Evolutionary conservation across 2,113 vertebrate genomes (phyloP).

Genomic region (Gavialis gangeticus): DNA sequence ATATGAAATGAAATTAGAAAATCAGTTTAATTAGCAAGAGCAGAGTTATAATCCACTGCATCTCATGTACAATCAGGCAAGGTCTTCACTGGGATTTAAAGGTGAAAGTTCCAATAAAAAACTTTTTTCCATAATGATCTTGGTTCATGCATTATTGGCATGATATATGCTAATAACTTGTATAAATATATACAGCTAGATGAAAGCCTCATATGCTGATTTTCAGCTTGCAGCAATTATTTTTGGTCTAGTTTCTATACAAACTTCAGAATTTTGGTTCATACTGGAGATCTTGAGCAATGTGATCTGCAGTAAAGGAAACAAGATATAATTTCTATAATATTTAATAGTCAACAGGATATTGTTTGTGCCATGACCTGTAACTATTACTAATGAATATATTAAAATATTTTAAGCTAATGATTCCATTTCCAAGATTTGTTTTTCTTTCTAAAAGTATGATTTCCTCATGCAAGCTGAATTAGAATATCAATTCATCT

Average conservation of each 20-base stretch:
- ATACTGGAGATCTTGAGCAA: neutral
- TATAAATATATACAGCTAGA: neutral
- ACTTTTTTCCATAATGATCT: neutral
- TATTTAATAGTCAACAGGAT: neutral
- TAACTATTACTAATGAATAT: no score
- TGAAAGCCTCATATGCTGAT: neutral
- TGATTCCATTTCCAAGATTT: neutral
- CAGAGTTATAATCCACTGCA: neutral
- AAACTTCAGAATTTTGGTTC: neutral
- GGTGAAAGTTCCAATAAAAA: constrained; percentile 35
- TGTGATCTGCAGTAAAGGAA: fast-evolving
- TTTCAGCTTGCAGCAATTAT: neutral
- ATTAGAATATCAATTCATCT: neutral
- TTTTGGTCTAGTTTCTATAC: neutral
- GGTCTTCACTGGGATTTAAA: constrained; percentile 44
- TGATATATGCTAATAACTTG: neutral
- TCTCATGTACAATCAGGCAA: constrained; percentile 38
- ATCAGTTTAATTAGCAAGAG: constrained; percentile 46
- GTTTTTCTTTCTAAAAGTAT: neutral
- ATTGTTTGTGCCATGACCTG: no score
- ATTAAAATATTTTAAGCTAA: neutral
- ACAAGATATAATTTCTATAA: neutral
- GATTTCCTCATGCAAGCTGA: neutral
- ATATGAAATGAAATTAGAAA: constrained; percentile 61
- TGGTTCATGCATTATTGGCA: neutral